These are phyloP conservation scores for Metallyticus violacea DNA, from an alignment of 2,888 invertebrate species.

Conservation along the genomic window DNA sequence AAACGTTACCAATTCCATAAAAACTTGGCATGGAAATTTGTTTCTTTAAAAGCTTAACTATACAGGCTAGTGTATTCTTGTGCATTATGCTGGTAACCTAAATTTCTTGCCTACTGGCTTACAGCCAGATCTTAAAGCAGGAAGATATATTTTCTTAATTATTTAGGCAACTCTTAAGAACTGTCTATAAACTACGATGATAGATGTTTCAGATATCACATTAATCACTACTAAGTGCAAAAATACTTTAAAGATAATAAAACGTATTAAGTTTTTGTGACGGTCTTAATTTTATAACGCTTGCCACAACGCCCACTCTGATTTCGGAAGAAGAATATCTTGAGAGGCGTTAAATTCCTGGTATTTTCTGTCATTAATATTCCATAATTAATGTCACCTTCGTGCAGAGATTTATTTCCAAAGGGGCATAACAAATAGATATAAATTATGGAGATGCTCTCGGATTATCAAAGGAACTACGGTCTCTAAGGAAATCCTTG, in stretches of 20 bases:
- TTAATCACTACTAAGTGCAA: neutral
- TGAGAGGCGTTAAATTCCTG: neutral
- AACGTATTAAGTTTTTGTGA: neutral
- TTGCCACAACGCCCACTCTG: neutral
- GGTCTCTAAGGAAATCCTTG: neutral
- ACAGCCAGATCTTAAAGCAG: neutral
- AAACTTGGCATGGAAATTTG: no score
- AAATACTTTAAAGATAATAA: neutral
- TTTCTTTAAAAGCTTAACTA: no score
- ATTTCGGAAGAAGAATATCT: neutral
- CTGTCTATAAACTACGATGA: neutral
- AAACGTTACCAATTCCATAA: no score
- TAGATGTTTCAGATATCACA: neutral
- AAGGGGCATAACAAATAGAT: neutral
- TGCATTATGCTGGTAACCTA: neutral
- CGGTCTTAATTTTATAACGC: neutral
- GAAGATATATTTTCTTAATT: neutral
- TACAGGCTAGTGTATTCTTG: no score
- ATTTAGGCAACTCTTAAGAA: neutral
- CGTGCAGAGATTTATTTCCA: neutral
- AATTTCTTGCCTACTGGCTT: neutral
- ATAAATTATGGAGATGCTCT: neutral
- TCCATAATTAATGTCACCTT: neutral
- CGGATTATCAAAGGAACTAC: neutral
- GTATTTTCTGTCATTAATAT: neutral